Percentiles rank a stretch among this genome's conserved stretches.
Conservation (phyloP, 2,113 vertebrate genomes). For the Puffinus mauretanicus region DNA sequence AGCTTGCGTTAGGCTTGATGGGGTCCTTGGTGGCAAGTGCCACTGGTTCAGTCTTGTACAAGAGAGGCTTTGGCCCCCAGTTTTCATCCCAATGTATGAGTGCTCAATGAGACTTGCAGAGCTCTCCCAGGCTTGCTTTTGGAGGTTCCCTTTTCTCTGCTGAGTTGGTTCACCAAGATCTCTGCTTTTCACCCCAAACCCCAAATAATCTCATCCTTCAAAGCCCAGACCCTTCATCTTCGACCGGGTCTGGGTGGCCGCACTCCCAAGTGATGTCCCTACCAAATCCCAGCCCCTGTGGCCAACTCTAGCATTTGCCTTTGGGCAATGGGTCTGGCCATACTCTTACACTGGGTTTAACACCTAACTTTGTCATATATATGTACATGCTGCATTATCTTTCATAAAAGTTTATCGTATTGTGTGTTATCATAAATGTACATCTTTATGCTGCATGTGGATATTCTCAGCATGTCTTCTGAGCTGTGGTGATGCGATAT, state of each 20-base stretch:
- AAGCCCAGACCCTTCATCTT: background rate
- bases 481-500: background rate
- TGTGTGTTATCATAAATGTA: background rate
- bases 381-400: background rate
- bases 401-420: background rate
- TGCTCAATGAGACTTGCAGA: background rate
- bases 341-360: background rate
- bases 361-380: background rate
- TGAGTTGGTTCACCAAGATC: background rate
- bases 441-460: background rate
- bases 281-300: background rate
- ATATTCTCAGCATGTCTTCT: background rate
- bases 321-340: background rate
- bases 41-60: background rate
- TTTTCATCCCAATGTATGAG: background rate
- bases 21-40: background rate
- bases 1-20: background rate
- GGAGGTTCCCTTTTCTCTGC: background rate
- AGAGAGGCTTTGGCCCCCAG: background rate
- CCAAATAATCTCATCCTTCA: background rate
- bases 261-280: rapidly evolving
- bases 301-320: background rate
- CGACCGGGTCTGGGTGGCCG: rapidly evolving
- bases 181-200: background rate
- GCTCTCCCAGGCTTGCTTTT: background rate